A percentile compares a stretch with the other conserved stretches of the same genome.
Conservation (phyloP, 1,140 invertebrate species). For the Ptiloglossa arizonensis region DNA sequence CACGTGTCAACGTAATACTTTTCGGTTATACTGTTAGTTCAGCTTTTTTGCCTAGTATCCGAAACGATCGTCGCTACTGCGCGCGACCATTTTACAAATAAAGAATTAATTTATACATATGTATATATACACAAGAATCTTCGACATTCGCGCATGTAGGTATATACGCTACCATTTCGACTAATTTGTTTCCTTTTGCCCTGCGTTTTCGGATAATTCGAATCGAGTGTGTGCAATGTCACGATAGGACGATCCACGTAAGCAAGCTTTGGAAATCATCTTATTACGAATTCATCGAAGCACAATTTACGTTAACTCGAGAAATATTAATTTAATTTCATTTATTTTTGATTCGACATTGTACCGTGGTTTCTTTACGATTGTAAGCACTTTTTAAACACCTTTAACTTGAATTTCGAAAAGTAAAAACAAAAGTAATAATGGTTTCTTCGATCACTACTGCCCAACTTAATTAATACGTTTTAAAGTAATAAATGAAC, state of each 20-base stretch:
- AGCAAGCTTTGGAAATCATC: not conserved
- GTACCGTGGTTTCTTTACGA: too few species aligned
- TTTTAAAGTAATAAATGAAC: too few species aligned
- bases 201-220: not conserved
- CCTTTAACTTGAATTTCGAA: too few species aligned
- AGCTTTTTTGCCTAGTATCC: constrained; percentile 8
- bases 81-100: constrained; percentile 31
- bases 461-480: too few species aligned
- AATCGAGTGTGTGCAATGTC: not conserved
- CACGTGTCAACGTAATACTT: constrained; percentile 63
- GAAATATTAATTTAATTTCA: too few species aligned
- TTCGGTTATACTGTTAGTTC: constrained; percentile 48
- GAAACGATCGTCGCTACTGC: constrained; percentile 29
- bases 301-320: too few species aligned
- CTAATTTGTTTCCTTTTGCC: constrained; percentile 8
- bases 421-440: too few species aligned
- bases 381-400: too few species aligned
- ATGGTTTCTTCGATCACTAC: too few species aligned
- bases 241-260: constrained; percentile 2
- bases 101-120: constrained; percentile 36
- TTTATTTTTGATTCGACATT: too few species aligned
- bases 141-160: constrained; percentile 30
- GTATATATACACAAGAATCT: constrained; percentile 39
- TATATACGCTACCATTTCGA: constrained; percentile 38
- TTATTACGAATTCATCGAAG: not conserved